A percentile compares a stretch with the other conserved stretches of the same genome.
Conservation (phyloP, 2,888 invertebrate species). For the Lamproptera curius region DNA sequence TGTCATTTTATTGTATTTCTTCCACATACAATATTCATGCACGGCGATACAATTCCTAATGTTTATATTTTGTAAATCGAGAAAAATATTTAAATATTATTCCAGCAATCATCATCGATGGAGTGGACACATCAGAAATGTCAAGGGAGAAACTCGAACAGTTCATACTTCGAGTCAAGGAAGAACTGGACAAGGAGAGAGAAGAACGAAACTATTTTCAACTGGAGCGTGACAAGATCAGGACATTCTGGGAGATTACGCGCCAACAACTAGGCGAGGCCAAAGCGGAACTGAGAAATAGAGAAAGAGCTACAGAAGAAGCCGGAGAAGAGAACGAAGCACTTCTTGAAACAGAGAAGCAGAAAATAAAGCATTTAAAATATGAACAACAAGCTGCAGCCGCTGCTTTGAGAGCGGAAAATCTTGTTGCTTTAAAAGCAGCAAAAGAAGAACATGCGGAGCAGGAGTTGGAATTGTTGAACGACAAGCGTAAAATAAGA, state of each 20-base stretch:
- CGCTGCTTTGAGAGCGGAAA: conserved; percentile 90
- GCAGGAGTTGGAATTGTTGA: conserved; percentile 86
- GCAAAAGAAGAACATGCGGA: conserved; percentile 89
- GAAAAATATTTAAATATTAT: conserved; percentile 20
- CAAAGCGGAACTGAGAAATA: conserved; percentile 82
- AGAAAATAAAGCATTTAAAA: conserved; percentile 94
- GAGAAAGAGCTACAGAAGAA: conserved; percentile 91
- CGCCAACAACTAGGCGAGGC: conserved; percentile 92
- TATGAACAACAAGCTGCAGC: conserved; percentile 93
- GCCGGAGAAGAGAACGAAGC: conserved; percentile 91
- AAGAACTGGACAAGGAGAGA: conserved; percentile 94
- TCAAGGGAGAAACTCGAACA: conserved; percentile 94
- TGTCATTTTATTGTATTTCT: no score
- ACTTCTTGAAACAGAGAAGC: conserved; percentile 92
- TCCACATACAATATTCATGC: no score
- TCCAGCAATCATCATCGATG: conserved; percentile 86
- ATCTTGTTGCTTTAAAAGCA: conserved; percentile 87
- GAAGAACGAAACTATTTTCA: conserved; percentile 98
- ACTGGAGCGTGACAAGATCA: conserved; percentile 94
- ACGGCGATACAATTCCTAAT: not conserved
- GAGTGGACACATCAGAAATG: conserved; percentile 95
- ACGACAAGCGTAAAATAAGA: conserved; percentile 84
- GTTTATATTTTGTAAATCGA: no score
- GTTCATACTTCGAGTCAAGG: conserved; percentile 90
- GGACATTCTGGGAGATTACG: conserved; percentile 97